phyloP scores from a whole-genome alignment of 2,113 vertebrate genomes.

The Rissa tridactyla region DNA sequence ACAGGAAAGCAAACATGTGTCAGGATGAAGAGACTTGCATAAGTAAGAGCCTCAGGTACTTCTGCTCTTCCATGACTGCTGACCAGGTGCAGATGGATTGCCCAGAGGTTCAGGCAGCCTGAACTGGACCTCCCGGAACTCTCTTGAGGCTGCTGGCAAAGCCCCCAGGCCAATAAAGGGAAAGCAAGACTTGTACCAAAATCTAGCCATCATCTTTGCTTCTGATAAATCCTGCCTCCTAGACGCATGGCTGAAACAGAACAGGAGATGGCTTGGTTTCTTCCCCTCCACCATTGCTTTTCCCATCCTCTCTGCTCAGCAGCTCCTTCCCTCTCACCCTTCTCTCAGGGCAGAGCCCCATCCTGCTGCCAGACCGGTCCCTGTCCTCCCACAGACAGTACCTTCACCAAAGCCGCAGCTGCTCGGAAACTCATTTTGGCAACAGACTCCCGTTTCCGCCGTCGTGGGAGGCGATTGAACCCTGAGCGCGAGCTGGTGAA shows the following conservation, averaged over 20 bases:
- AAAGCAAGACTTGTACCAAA: neutral
- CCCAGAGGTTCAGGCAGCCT: neutral
- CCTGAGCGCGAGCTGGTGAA: conserved; percentile 97
- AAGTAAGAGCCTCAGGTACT: neutral
- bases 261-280: neutral
- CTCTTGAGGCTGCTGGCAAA: neutral
- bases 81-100: neutral
- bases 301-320: neutral
- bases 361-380: neutral
- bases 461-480: conserved; percentile 87
- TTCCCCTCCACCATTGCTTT: neutral
- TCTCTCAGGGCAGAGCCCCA: neutral
- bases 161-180: neutral
- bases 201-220: neutral
- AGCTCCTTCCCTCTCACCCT: neutral
- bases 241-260: neutral
- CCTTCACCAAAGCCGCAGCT: conserved; percentile 92
- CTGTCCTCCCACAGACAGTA: neutral
- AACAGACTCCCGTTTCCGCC: conserved; percentile 94
- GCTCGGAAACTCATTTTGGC: conserved; percentile 99
- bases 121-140: neutral
- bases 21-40: neutral
- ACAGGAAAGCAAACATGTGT: neutral
- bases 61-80: neutral
- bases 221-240: neutral